Evolutionary conservation across 2,797 vertebrate species (phyloP).

Genomic region (Sebastes trivittatus): DNA sequence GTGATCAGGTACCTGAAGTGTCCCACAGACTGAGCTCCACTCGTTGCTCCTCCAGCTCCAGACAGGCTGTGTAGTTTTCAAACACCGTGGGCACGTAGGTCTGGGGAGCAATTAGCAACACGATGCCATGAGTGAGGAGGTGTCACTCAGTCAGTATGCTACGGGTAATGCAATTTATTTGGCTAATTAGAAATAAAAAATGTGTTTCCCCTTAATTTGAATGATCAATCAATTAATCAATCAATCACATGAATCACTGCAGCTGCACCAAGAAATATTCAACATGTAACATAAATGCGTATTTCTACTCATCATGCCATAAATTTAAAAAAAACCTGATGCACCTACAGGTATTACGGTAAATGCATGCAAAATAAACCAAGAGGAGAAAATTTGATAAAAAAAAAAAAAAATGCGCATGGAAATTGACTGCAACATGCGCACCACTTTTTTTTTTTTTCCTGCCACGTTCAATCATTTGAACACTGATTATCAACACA

Average conservation of each 20-base stretch:
- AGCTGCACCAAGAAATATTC: constrained; percentile 10
- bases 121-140: constrained; percentile 54
- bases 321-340: not conserved
- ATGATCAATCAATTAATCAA: constrained; percentile 24
- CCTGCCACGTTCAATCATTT: not conserved
- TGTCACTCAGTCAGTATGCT: constrained; percentile 31
- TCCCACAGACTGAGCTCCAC: constrained; percentile 97
- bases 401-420: constrained; percentile 58
- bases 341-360: not conserved
- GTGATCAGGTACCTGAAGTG: constrained; percentile 88
- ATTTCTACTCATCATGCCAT: not conserved
- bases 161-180: constrained; percentile 36
- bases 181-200: not conserved
- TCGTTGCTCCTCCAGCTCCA: constrained; percentile 94
- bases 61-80: constrained; percentile 97
- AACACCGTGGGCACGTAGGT: constrained; percentile 96
- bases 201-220: not conserved
- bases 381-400: not conserved
- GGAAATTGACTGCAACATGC: constrained; percentile 54
- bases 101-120: constrained; percentile 78
- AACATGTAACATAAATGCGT: not conserved
- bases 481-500: too few relatives aligned
- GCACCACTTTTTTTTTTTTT: constrained; percentile 27
- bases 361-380: not conserved
- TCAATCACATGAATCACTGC: constrained; percentile 43